phyloP scores from a whole-genome alignment of 2,113 vertebrate genomes.

The Heliornis fulica region DNA sequence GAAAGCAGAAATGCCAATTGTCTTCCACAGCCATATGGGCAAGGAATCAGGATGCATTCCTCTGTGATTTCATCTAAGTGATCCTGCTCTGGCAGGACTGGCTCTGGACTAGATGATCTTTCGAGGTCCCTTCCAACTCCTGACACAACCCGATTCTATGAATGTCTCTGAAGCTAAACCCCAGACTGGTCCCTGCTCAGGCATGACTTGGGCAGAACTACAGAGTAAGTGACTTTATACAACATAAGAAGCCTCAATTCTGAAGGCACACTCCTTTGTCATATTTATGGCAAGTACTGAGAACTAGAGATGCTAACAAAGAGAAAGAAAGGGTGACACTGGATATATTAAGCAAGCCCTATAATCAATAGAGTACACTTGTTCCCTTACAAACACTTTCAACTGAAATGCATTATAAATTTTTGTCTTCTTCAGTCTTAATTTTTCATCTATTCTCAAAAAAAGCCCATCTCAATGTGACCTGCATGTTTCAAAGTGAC shows the following conservation, averaged over 20 bases:
- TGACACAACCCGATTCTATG: too few relatives aligned
- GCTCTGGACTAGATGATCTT: too few relatives aligned
- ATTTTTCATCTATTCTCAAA: not conserved
- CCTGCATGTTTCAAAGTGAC: not conserved
- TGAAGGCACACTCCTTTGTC: not conserved
- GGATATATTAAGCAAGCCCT: not conserved
- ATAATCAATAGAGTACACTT: not conserved
- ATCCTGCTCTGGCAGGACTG: too few relatives aligned
- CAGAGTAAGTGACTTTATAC: not conserved
- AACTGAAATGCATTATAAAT: not conserved
- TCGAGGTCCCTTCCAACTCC: too few relatives aligned
- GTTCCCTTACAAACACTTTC: not conserved
- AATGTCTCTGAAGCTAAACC: not conserved
- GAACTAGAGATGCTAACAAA: not conserved
- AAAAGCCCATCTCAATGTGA: not conserved
- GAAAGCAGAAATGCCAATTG: not conserved
- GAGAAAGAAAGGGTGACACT: not conserved
- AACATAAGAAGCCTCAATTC: not conserved
- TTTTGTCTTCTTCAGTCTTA: not conserved
- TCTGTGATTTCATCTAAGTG: too few relatives aligned
- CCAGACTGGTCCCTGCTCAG: not conserved
- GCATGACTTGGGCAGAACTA: not conserved
- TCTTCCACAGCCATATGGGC: not conserved
- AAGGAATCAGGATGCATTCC: too few relatives aligned
- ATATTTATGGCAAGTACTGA: not conserved